Percentiles rank a stretch among this genome's conserved stretches.
These are phyloP conservation scores for Leiothrix lutea DNA, from an alignment of 2,113 vertebrate species.

Conservation along the genomic window DNA sequence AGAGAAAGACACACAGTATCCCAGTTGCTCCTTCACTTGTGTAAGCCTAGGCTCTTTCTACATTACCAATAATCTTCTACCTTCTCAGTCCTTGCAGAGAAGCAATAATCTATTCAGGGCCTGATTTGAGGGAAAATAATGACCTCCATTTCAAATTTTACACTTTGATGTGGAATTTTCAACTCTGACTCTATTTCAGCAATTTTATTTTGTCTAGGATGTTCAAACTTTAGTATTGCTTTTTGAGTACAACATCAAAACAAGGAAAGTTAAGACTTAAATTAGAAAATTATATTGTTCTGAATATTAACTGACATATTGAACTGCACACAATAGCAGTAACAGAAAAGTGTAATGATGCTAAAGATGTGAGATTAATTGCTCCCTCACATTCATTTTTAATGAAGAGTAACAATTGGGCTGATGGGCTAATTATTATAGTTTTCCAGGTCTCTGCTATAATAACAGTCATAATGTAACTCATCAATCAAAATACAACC, in stretches of 20 bases:
- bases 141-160: not conserved
- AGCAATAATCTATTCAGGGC: not conserved
- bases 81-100: not conserved
- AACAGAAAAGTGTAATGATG: constrained; percentile 35
- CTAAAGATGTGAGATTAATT: constrained; percentile 63
- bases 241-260: constrained; percentile 30
- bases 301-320: constrained; percentile 31
- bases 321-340: constrained; percentile 19
- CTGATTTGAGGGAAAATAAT: not conserved
- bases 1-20: not conserved
- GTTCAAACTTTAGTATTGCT: not conserved
- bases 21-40: not conserved
- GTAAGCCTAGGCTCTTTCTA: not conserved
- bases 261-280: constrained; percentile 31
- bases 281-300: constrained; percentile 54
- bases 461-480: constrained; percentile 57
- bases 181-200: not conserved
- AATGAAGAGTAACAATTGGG: constrained; percentile 67
- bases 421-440: constrained; percentile 68
- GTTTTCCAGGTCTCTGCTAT: constrained; percentile 25
- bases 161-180: not conserved
- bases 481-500: constrained; percentile 56
- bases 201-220: not conserved
- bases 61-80: not conserved
- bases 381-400: constrained; percentile 57